Conservation (phyloP, 53 echinoderm and acorn worm species). For the Patiria pectinifera region DNA sequence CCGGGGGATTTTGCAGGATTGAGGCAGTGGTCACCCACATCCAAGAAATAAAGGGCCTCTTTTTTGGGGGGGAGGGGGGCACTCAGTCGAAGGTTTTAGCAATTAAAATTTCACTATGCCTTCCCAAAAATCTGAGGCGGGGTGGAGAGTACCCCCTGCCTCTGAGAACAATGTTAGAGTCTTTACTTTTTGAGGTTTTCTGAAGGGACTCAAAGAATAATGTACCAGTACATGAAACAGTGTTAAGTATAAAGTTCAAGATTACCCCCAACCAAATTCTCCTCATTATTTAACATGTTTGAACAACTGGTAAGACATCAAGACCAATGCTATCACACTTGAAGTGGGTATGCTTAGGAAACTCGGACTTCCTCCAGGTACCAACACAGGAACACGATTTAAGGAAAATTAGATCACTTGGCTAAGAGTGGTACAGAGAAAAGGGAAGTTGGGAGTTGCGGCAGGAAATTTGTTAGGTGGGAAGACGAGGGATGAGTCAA, state of each 20-base stretch:
- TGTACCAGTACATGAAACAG: too few relatives aligned
- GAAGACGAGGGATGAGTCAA: not conserved
- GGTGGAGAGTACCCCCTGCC: too few relatives aligned
- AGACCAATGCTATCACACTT: not conserved
- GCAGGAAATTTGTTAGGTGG: not conserved
- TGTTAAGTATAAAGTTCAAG: not conserved
- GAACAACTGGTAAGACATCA: not conserved
- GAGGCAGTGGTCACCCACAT: too few relatives aligned
- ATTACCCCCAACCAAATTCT: not conserved
- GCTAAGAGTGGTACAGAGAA: not conserved
- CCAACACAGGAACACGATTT: not conserved
- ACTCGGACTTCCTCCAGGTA: constrained; percentile 2
- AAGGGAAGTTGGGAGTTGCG: not conserved
- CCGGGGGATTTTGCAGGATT: too few relatives aligned
- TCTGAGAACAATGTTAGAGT: too few relatives aligned
- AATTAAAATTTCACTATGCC: too few relatives aligned
- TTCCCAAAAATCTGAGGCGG: too few relatives aligned
- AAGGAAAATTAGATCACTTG: not conserved
- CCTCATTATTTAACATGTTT: not conserved
- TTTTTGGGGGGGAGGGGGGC: too few relatives aligned
- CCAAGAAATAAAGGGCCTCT: too few relatives aligned
- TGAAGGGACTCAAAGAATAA: too few relatives aligned
- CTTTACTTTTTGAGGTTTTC: too few relatives aligned
- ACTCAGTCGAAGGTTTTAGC: too few relatives aligned
- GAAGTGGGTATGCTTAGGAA: not conserved